Base-by-base conservation (phyloP, 2,113 vertebrate species). In the Microtus montanus region DNA sequence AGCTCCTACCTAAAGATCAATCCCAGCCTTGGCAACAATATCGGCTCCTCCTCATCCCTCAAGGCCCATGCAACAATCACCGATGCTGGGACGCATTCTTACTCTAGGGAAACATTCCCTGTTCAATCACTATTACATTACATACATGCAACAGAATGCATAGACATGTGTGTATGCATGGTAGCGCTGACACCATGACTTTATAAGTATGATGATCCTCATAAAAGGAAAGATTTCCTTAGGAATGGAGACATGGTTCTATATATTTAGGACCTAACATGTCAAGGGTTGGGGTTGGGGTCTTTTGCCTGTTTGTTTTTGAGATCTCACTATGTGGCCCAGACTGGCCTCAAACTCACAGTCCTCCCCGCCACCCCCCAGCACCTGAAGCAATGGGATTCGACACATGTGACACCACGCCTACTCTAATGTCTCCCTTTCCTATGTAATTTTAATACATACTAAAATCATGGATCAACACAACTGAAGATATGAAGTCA, bases 181-280 rank as follows among this genome's bases (percentile, higher is more conserved):
- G 6, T 13, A 58, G 17, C 73, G 35, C 20, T 26, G n/a, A 13
- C 5, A 22, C 33, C 47, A 35, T 33, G 13, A 58, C 24, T 70
- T 26, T 93, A 95, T 90, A 61, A 15, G 93, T 28, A 24, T 88
- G 64, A 71, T 33, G 26, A 38, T 64, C 64, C 26, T 92, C 82
- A 61, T 88, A 61, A 84, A 89, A 35, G 44, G 75, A 28, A 68
- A 30, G 77, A 19, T 95, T 95, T 94, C 30, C 73, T 79, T 52
- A 96, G 89, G 30, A 70, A 73, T 14, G 30, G 58, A 6, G 24
- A 73, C 9, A 63, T 0, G 12, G 26, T 38, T 82, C 77, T 80
- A 10, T 49, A 82, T 52, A 52, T 73, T 52, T 70, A 80, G 35
- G 35, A 82, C 35, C 15, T 75, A 78, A 20, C 28, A 44, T 64